Conservation (phyloP, 2,113 vertebrate species). For the Pithys albifrons region DNA sequence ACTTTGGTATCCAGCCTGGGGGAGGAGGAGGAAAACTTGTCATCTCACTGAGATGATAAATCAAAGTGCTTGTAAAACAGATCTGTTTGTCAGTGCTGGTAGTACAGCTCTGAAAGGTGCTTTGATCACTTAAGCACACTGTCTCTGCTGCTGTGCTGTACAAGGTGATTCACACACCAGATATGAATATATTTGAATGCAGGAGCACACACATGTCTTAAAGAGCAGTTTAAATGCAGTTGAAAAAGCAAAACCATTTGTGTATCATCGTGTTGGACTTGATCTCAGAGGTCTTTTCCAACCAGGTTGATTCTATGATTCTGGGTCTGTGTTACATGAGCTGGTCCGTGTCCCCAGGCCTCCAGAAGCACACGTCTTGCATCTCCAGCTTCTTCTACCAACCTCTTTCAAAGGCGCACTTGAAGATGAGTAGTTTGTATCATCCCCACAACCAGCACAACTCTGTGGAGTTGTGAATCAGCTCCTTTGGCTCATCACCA, state of each 20-base stretch:
- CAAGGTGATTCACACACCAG: background rate
- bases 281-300: background rate
- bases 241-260: background rate
- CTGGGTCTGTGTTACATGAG: background rate
- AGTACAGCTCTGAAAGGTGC: background rate
- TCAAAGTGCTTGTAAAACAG: background rate
- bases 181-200: conserved; percentile 9
- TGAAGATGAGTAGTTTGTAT: background rate
- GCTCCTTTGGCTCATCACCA: background rate
- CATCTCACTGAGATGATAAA: background rate
- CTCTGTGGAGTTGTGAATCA: background rate
- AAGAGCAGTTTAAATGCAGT: background rate
- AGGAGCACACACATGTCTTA: background rate
- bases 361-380: background rate
- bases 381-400: background rate
- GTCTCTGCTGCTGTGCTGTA: background rate
- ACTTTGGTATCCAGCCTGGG: accelerated
- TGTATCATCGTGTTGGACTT: accelerated
- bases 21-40: background rate
- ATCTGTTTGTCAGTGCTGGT: background rate
- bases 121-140: conserved; percentile 53
- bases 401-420: background rate
- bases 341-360: background rate
- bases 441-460: background rate
- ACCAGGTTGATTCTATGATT: background rate